phyloP scores from a whole-genome alignment of 2,797 vertebrate genomes.

The Enteromius argenteus region DNA sequence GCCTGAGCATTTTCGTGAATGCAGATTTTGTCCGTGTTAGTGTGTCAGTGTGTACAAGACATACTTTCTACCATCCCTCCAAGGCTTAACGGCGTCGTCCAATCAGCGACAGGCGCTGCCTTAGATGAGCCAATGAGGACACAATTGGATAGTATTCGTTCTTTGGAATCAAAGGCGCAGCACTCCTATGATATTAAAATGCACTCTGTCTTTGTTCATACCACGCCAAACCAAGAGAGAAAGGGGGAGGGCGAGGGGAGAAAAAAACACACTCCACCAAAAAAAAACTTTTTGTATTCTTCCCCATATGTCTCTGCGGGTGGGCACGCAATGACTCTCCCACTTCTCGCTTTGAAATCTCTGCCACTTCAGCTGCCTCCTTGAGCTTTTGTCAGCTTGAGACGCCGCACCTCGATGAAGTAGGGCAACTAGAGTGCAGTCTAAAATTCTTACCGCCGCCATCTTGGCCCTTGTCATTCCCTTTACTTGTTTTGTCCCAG shows the following conservation, averaged over 20 bases:
- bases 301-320: constrained; percentile 48
- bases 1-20: constrained; percentile 24
- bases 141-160: constrained; percentile 26
- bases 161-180: constrained; percentile 59
- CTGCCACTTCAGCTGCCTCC: constrained; percentile 39
- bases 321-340: constrained; percentile 45
- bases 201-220: constrained; percentile 51
- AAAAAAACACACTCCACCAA: constrained; percentile 6
- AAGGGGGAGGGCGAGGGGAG: constrained; percentile 11
- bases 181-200: constrained; percentile 62
- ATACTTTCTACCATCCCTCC: constrained; percentile 33
- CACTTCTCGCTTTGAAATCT: constrained; percentile 50
- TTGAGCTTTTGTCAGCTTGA: constrained; percentile 37
- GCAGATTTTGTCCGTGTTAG: constrained; percentile 33
- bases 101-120: constrained; percentile 45
- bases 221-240: constrained; percentile 24
- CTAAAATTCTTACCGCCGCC: constrained; percentile 11
- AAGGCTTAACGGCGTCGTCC: constrained; percentile 39
- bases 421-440: constrained; percentile 38
- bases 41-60: constrained; percentile 39
- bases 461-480: constrained; percentile 54
- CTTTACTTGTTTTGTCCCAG: constrained; percentile 41
- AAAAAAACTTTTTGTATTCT: constrained; percentile 50
- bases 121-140: constrained; percentile 54
- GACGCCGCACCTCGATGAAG: constrained; percentile 30